Evolutionary conservation across 2,797 vertebrate species (phyloP).

Genomic region (Neosilurus hyrtlii): DNA sequence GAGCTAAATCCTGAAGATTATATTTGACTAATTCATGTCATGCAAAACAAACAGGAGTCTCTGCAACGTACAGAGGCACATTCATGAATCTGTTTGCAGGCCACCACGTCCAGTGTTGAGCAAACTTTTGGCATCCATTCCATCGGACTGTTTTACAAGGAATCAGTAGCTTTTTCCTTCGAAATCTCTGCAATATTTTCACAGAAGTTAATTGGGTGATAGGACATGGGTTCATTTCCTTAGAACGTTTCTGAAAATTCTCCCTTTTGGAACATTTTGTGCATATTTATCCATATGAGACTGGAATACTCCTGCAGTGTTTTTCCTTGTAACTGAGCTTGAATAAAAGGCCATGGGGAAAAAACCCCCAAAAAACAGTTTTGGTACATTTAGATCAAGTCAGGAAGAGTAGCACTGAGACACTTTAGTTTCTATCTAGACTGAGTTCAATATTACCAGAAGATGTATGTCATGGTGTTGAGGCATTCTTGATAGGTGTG

Average conservation of each 20-base stretch:
- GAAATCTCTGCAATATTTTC: not conserved
- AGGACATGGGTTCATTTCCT: not conserved
- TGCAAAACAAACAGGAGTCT: constrained; percentile 35
- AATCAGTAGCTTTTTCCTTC: not conserved
- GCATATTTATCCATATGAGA: not conserved
- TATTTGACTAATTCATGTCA: constrained; percentile 34
- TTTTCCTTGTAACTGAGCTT: not conserved
- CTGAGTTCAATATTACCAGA: constrained; percentile 7
- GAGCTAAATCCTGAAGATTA: constrained; percentile 20
- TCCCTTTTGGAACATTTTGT: no score
- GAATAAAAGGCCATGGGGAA: not conserved
- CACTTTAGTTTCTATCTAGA: not conserved
- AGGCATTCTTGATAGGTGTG: constrained; percentile 32
- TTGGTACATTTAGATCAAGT: not conserved
- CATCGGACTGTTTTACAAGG: constrained; percentile 20
- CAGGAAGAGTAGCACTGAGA: not conserved
- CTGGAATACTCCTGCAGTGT: not conserved
- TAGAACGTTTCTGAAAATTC: no score
- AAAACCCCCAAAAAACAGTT: no score
- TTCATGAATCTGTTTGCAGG: constrained; percentile 37
- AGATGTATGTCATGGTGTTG: constrained; percentile 7
- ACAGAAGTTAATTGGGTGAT: constrained; percentile 6
- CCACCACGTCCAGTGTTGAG: constrained; percentile 38
- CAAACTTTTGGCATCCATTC: constrained; percentile 39
- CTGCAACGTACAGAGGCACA: constrained; percentile 26